Percentiles rank a stretch among this genome's conserved stretches.
These are phyloP conservation scores for Engraulis encrasicolus DNA, from an alignment of 2,113 vertebrate species.

Conservation along the genomic window DNA sequence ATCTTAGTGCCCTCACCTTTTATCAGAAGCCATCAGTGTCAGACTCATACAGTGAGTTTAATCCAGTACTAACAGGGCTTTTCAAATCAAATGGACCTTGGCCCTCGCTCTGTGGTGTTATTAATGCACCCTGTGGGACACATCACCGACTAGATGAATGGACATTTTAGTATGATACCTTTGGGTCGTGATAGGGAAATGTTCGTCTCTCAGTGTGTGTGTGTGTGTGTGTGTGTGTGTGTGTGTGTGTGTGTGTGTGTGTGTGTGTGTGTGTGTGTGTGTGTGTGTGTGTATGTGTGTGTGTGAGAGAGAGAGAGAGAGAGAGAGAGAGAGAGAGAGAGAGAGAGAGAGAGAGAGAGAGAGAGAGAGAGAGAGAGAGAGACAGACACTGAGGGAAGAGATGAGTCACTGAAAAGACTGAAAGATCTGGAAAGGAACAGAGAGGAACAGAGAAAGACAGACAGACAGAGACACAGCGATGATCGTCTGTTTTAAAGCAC, in stretches of 20 bases:
- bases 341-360: background rate
- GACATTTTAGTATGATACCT: background rate
- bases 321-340: slow-evolving; percentile 6
- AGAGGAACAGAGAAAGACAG: background rate
- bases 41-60: background rate
- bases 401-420: too few relatives aligned
- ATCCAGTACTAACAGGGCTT: background rate
- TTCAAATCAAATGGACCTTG: background rate
- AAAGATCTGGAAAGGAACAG: background rate
- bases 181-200: too few relatives aligned
- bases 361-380: background rate
- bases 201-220: too few relatives aligned
- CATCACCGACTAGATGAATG: background rate
- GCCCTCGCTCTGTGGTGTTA: background rate
- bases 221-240: background rate
- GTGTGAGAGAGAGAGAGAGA: slow-evolving; percentile 34
- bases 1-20: background rate
- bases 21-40: background rate
- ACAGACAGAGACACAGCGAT: background rate
- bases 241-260: slow-evolving; percentile 58
- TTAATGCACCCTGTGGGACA: background rate
- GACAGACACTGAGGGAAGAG: background rate
- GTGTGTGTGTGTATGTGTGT: background rate
- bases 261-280: slow-evolving; percentile 45
- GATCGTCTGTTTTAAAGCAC: background rate